Base-by-base conservation (phyloP, 2,113 vertebrate species). In the Larimichthys polyactis region DNA sequence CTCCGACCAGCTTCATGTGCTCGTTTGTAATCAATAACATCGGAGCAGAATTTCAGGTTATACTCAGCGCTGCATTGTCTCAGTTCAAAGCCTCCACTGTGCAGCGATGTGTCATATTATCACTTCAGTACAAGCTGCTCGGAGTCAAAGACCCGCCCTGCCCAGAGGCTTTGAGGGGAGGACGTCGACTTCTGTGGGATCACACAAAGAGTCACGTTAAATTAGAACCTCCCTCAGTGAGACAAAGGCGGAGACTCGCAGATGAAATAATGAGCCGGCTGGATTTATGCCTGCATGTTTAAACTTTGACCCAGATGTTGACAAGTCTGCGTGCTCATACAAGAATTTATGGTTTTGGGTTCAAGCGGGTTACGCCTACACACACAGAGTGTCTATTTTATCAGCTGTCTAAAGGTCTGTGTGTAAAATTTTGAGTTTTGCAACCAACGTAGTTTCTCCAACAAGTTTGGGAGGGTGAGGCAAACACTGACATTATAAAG, bases 201-300 rank as follows among this genome's bases (percentile, higher is more conserved):
- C 10, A 19, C 6, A 5, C 60, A 22, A 48, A 59, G 4, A 75
- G 24, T 71, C 54, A 12, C 4, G 54, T 22, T 76, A n/a, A 71
- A 79, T 36, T 78, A 78, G 55, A 54, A 49, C 65, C 48, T 68
- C 11, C 54, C 8, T 6, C 94, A 91, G 55, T 19, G 29, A 81
- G 63, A 71, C 51, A 76, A 16, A 71, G 40, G 75, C 22, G n/a
- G 59, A 71, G 63, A 22, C 44, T 36, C 40, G 51, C 3, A 57
- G 29, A 1, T 52, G 36, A 63, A 46, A 54, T 73, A 81, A 65
- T 70, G 72, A 20, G 46, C 6, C 36, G 6, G 32, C 36, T 32
- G 60, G 24, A 5, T 79, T 17, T 7, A n/a, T 5, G 32, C 12
- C 27, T 40, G 29, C 15, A 11, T 68, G 59, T 68, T 69, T 12